These are phyloP conservation scores for Rhamnusium bicolor DNA, from an alignment of 2,888 invertebrate species.

Conservation along the genomic window DNA sequence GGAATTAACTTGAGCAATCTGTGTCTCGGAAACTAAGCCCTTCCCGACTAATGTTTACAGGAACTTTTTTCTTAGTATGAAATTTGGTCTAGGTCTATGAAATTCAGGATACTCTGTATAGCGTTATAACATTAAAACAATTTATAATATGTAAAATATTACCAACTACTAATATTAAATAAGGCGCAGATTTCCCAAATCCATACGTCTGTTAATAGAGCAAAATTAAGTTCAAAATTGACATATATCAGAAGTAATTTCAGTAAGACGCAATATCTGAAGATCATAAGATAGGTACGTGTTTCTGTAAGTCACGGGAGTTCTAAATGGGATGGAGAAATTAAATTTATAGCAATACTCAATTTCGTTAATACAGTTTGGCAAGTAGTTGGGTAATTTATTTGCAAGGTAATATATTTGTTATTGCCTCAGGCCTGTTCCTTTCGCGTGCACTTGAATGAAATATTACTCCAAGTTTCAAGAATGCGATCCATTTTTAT, in stretches of 20 bases:
- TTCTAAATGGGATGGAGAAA: slow-evolving; percentile 40
- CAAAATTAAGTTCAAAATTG: slow-evolving; percentile 24
- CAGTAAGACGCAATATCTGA: slow-evolving; percentile 40
- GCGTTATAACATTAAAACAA: too few relatives aligned
- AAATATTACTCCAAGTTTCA: slow-evolving; percentile 34
- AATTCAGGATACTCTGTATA: too few relatives aligned
- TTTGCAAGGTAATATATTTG: slow-evolving; percentile 58
- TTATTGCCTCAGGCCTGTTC: slow-evolving; percentile 43
- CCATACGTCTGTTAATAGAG: slow-evolving; percentile 17
- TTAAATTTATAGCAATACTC: slow-evolving; percentile 62
- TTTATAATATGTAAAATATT: too few relatives aligned
- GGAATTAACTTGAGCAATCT: too few relatives aligned
- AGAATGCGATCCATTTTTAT: slow-evolving; percentile 31
- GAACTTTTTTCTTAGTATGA: too few relatives aligned
- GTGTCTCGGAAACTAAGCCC: too few relatives aligned
- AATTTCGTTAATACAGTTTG: slow-evolving; percentile 64
- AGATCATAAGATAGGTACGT: slow-evolving; percentile 47
- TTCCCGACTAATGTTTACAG: too few relatives aligned
- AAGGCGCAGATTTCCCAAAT: too few relatives aligned
- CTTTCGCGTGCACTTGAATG: slow-evolving; percentile 43
- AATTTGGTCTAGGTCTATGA: too few relatives aligned
- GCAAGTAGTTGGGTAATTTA: slow-evolving; percentile 59
- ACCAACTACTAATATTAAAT: not conserved
- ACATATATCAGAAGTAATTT: slow-evolving; percentile 23
- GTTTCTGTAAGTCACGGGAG: slow-evolving; percentile 44